Evolutionary conservation across 2,113 vertebrate species (phyloP).

Genomic region (Leptodactylus fuscus): DNA sequence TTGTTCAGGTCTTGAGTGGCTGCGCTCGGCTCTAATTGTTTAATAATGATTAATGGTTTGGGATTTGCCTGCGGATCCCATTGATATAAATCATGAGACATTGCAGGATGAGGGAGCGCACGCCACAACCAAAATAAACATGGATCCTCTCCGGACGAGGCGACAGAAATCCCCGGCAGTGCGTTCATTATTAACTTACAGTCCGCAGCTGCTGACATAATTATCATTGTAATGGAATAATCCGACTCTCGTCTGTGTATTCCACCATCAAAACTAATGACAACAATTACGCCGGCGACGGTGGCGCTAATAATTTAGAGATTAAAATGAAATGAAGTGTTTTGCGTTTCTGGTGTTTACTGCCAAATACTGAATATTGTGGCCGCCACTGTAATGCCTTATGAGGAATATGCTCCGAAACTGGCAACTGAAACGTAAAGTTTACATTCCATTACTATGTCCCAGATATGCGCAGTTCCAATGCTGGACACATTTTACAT

Average conservation of each 20-base stretch:
- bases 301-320: conserved; percentile 36
- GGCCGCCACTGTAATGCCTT: neutral
- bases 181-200: conserved; percentile 54
- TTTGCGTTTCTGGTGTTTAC: conserved; percentile 15
- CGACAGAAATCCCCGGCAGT: neutral
- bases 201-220: conserved; percentile 39
- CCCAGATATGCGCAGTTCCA: neutral
- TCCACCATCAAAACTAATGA: conserved; percentile 44
- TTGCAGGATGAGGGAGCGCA: conserved; percentile 18
- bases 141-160: conserved; percentile 29
- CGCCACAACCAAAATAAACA: conserved; percentile 11
- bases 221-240: conserved; percentile 56
- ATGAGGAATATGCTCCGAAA: neutral
- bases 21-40: conserved; percentile 32
- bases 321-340: conserved; percentile 52
- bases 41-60: conserved; percentile 47
- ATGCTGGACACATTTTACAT: neutral
- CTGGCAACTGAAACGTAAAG: neutral
- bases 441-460: neutral
- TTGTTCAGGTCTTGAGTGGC: neutral
- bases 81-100: conserved; percentile 25
- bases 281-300: conserved; percentile 46
- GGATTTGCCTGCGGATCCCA: conserved; percentile 21
- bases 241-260: too few relatives aligned
- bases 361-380: conserved; percentile 20